Evolutionary conservation across 2,113 vertebrate species (phyloP).

Genomic region (Globicephala melas): DNA sequence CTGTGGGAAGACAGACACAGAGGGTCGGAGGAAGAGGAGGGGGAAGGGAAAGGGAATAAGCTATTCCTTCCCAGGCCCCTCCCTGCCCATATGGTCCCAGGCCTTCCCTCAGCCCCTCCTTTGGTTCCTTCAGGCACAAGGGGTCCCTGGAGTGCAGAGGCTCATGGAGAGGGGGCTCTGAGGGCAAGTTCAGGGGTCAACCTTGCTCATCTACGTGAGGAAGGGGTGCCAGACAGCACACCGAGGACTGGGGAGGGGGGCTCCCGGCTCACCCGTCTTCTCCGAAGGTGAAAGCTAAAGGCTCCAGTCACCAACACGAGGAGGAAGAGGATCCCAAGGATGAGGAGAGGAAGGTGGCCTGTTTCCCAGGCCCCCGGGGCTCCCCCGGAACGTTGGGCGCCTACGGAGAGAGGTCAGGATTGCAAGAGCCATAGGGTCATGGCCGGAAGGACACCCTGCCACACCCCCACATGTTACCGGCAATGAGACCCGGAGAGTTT

Average conservation of each 20-base stretch:
- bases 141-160: neutral
- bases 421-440: neutral
- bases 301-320: constrained; percentile 26
- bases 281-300: constrained; percentile 51
- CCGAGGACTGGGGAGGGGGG: neutral
- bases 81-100: neutral
- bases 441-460: neutral
- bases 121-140: neutral
- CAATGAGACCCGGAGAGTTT: neutral
- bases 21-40: neutral
- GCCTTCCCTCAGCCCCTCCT: neutral
- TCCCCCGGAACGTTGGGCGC: constrained; percentile 69
- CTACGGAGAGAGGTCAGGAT: constrained; percentile 64
- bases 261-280: constrained; percentile 54
- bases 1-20: neutral
- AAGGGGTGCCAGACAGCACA: neutral
- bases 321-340: constrained; percentile 66
- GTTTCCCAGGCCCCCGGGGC: neutral
- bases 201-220: neutral
- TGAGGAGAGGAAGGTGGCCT: constrained; percentile 66
- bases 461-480: neutral
- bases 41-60: neutral
- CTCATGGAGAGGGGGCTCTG: neutral
- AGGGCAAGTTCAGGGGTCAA: neutral
- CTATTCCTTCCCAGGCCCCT: neutral